phyloP scores from a whole-genome alignment of 2,113 vertebrate genomes.

The Calypte anna region DNA sequence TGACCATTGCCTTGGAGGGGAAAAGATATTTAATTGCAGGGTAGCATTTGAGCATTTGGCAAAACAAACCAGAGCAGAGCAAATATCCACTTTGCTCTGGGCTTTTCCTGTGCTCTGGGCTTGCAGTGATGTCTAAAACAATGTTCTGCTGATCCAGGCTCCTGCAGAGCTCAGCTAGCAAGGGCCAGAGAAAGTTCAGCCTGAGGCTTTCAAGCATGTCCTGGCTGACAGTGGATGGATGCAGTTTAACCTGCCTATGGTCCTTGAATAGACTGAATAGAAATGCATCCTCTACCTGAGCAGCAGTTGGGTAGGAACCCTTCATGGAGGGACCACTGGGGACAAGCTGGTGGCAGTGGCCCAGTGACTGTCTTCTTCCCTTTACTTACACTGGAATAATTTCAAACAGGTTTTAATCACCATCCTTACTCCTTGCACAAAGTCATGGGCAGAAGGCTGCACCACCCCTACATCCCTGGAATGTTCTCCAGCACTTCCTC shows the following conservation, averaged over 20 bases:
- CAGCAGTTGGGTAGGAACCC: background rate
- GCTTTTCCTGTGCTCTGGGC: background rate
- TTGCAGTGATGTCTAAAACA: background rate
- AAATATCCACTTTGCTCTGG: background rate
- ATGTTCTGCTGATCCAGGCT: background rate
- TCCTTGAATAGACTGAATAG: background rate
- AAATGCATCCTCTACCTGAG: background rate
- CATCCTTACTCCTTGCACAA: background rate
- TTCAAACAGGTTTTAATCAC: background rate
- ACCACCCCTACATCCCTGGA: background rate
- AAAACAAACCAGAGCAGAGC: background rate
- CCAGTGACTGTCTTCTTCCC: rapidly evolving
- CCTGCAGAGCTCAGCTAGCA: background rate
- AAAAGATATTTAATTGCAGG: background rate
- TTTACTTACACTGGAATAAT: background rate
- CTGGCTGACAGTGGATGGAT: background rate
- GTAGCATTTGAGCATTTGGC: background rate
- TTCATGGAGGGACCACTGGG: background rate
- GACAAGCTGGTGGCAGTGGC: rapidly evolving
- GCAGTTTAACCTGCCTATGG: background rate
- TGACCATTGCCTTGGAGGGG: background rate
- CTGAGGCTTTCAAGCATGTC: background rate
- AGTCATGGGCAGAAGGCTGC: background rate
- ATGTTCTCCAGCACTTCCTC: background rate
- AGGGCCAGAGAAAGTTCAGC: background rate